Evolutionary conservation across 1,140 invertebrate genomes (phyloP).

Genomic region (Drosophila bocqueti): DNA sequence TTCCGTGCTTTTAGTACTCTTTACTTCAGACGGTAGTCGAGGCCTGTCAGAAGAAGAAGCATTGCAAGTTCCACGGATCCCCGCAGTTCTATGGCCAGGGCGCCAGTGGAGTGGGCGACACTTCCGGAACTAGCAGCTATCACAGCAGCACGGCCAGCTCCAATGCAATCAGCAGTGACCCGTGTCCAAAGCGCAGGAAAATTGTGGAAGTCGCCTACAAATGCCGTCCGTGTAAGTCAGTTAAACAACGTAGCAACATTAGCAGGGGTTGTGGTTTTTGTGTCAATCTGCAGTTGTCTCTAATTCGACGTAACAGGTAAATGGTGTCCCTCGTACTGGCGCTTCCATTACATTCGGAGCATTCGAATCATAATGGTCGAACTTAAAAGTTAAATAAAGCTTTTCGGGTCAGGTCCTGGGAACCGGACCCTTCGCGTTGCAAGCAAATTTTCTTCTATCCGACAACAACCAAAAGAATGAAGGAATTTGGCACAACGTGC

Average conservation of each 20-base stretch:
- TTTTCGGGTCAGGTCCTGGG: neutral
- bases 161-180: conserved; percentile 87
- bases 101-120: conserved; percentile 75
- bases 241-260: neutral
- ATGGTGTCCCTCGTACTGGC: neutral
- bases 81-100: conserved; percentile 90
- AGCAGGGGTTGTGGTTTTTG: neutral
- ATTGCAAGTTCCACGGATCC: conserved; percentile 94
- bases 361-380: conserved; percentile 36
- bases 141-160: conserved; percentile 78
- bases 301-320: conserved; percentile 41
- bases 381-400: neutral
- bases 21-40: conserved; percentile 96
- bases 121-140: conserved; percentile 78
- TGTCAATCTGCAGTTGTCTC: conserved; percentile 45
- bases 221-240: conserved; percentile 96
- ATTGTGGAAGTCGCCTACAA: conserved; percentile 97
- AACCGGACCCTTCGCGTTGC: neutral
- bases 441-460: neutral
- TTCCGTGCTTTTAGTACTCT: conserved; percentile 89
- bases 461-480: no score
- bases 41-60: conserved; percentile 94
- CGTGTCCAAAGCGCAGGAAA: conserved; percentile 93
- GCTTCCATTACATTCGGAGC: neutral
- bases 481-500: neutral